Conservation (phyloP, 2,797 vertebrate genomes). For the Pyrrhura leucotis region DNA sequence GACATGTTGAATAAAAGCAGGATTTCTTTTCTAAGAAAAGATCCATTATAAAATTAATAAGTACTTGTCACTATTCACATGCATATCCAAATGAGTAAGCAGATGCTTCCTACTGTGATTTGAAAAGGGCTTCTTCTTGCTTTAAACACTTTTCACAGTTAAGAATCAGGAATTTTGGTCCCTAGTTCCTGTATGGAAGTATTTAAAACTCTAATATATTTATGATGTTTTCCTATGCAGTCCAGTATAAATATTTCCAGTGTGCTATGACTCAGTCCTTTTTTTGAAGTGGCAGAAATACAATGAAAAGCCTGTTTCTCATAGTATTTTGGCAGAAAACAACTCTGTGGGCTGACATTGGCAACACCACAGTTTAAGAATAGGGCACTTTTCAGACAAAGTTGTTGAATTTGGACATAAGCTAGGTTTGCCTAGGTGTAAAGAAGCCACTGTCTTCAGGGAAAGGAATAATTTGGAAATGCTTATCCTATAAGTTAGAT, state of each 20-base stretch:
- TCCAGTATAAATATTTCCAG: slow-evolving; percentile 69
- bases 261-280: slow-evolving; percentile 72
- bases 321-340: slow-evolving; percentile 70
- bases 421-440: slow-evolving; percentile 55
- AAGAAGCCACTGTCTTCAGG: slow-evolving; percentile 69
- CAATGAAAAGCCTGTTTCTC: slow-evolving; percentile 76
- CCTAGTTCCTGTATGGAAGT: slow-evolving; percentile 38
- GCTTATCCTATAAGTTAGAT: slow-evolving; percentile 69
- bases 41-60: neutral
- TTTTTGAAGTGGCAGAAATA: slow-evolving; percentile 64
- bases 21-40: slow-evolving; percentile 7
- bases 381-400: slow-evolving; percentile 69
- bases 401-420: slow-evolving; percentile 75
- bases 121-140: neutral
- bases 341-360: slow-evolving; percentile 52
- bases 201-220: slow-evolving; percentile 65
- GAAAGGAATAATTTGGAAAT: slow-evolving; percentile 59
- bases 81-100: neutral
- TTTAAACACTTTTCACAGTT: neutral
- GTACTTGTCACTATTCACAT: neutral
- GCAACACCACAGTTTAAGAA: slow-evolving; percentile 72
- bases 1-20: neutral
- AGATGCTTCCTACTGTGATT: neutral
- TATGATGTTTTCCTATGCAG: slow-evolving; percentile 65
- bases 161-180: neutral